Percentiles rank a stretch among this genome's conserved stretches.
Evolutionary conservation across 2,113 vertebrate species (phyloP).

Genomic region (Oxyura jamaicensis): DNA sequence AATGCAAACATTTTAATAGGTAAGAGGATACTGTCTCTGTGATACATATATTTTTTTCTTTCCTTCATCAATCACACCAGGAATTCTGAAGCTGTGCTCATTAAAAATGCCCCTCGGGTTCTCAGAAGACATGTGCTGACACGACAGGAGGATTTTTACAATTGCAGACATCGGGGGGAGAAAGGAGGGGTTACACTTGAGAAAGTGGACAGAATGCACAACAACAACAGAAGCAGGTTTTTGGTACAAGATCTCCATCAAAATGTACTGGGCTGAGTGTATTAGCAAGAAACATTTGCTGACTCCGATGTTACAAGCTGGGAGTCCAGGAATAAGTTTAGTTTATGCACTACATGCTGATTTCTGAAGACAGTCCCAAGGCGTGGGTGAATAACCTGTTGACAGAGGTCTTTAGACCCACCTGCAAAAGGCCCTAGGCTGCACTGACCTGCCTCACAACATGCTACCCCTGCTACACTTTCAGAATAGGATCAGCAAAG

Average conservation of each 20-base stretch:
- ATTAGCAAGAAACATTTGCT: not conserved
- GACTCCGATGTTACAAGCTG: not conserved
- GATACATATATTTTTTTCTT: not conserved
- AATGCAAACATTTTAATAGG: not conserved
- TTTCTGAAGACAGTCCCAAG: not conserved
- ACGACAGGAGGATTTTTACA: not conserved
- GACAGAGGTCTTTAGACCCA: not conserved
- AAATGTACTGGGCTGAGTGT: not conserved
- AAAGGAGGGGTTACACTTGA: not conserved
- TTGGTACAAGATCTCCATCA: not conserved
- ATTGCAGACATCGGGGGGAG: not conserved
- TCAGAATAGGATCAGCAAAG: not conserved
- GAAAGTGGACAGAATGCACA: not conserved
- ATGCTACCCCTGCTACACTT: not conserved
- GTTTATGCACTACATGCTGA: not conserved
- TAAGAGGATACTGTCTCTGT: not conserved
- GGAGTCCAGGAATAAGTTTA: not conserved
- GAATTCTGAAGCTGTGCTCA: constrained; percentile 12
- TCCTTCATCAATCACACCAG: constrained; percentile 41
- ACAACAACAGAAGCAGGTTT: not conserved
- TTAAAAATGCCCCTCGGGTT: not conserved
- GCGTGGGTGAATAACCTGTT: not conserved
- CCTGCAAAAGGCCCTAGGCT: not conserved
- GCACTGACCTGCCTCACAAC: not conserved
- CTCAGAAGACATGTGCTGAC: not conserved